Evolutionary conservation across 2,797 vertebrate genomes (phyloP).

Genomic region (Tadarida brasiliensis): DNA sequence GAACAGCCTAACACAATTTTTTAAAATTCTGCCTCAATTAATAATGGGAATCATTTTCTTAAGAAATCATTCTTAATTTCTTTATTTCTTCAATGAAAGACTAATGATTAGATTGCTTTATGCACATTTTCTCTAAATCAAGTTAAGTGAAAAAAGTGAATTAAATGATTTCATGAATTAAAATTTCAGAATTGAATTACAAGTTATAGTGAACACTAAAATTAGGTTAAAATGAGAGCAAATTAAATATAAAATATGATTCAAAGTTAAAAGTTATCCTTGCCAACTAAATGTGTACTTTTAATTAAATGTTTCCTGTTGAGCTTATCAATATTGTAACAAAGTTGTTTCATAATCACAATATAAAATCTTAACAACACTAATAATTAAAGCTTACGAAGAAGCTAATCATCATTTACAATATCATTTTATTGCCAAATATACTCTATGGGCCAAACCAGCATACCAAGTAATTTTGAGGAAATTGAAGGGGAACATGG

Average conservation of each 20-base stretch:
- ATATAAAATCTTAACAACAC: conserved; percentile 31
- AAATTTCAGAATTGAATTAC: conserved; percentile 54
- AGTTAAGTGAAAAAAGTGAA: not conserved
- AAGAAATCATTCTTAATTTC: conserved; percentile 53
- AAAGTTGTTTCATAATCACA: conserved; percentile 31
- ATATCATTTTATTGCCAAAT: conserved; percentile 31
- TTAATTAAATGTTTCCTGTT: conserved; percentile 64
- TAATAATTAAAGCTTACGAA: conserved; percentile 49
- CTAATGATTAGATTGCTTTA: conserved; percentile 10
- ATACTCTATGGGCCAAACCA: not conserved
- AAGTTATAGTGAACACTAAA: conserved; percentile 57
- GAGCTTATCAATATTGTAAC: conserved; percentile 23
- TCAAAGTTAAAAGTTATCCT: conserved; percentile 48
- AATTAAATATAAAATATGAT: conserved; percentile 49
- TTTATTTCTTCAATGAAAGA: conserved; percentile 35
- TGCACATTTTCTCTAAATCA: conserved; percentile 42
- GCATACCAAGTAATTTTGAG: not conserved
- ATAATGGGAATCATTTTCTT: conserved; percentile 32
- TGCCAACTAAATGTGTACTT: conserved; percentile 47
- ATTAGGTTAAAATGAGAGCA: conserved; percentile 60
- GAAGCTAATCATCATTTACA: conserved; percentile 19
- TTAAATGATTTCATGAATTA: conserved; percentile 62
- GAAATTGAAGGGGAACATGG: conserved; percentile 21
- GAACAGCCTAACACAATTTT: not conserved
- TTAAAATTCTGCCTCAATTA: not conserved